Percentiles rank a stretch among this genome's conserved stretches.
These are phyloP conservation scores for Cyrtodaria siliqua DNA, from an alignment of 2,888 invertebrate species.

Conservation along the genomic window DNA sequence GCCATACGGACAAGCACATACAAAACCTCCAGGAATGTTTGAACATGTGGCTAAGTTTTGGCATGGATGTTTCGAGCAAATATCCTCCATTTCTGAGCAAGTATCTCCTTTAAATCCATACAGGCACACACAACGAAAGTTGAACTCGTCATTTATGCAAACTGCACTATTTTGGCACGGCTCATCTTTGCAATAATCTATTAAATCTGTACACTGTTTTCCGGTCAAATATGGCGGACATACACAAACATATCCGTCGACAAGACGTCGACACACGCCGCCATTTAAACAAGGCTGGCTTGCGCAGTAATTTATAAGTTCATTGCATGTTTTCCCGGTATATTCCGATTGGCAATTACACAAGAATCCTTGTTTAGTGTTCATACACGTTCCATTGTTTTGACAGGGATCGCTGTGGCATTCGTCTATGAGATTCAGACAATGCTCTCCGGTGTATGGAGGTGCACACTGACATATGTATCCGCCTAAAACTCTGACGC, in stretches of 20 bases:
- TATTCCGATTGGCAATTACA: constrained; percentile 37
- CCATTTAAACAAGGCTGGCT: constrained; percentile 50
- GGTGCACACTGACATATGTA: constrained; percentile 41
- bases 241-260: constrained; percentile 35
- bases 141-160: constrained; percentile 41
- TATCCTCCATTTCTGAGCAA: constrained; percentile 38
- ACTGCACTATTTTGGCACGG: constrained; percentile 37
- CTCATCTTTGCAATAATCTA: constrained; percentile 41
- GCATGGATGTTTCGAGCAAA: constrained; percentile 36
- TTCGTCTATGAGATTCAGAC: constrained; percentile 39
- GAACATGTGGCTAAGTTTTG: constrained; percentile 44
- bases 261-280: constrained; percentile 25
- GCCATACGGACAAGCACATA: constrained; percentile 26
- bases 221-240: constrained; percentile 49
- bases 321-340: constrained; percentile 31
- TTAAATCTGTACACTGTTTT: constrained; percentile 33
- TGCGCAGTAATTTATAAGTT: constrained; percentile 27
- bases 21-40: constrained; percentile 45
- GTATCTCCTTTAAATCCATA: constrained; percentile 42
- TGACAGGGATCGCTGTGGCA: constrained; percentile 44
- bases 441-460: constrained; percentile 49
- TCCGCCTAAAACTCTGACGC: constrained; percentile 31
- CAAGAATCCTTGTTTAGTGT: constrained; percentile 23
- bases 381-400: constrained; percentile 47
- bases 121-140: constrained; percentile 42